These are phyloP conservation scores for Cenopis cana DNA, from an alignment of 2,888 invertebrate species.

Conservation along the genomic window DNA sequence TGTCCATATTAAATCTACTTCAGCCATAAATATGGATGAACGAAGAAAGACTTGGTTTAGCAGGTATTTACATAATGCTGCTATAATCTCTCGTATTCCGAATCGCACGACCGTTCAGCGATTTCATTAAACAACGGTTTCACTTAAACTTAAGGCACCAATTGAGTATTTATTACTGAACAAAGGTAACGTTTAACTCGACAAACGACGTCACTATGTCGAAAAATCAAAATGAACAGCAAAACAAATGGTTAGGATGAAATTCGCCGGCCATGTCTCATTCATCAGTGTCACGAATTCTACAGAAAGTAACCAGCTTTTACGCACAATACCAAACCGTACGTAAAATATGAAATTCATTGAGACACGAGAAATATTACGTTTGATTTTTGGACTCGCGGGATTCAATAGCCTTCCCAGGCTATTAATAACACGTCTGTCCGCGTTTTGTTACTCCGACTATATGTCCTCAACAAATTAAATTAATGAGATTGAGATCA, in stretches of 20 bases:
- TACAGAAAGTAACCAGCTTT: constrained; percentile 52
- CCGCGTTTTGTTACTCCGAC: not conserved
- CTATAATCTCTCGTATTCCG: constrained; percentile 49
- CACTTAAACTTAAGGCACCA: constrained; percentile 15
- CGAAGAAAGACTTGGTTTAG: constrained; percentile 44
- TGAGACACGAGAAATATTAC: constrained; percentile 32
- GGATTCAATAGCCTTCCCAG: constrained; percentile 17
- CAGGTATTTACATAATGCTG: constrained; percentile 50
- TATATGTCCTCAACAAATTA: constrained; percentile 3
- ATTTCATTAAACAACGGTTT: constrained; percentile 29
- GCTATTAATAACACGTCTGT: constrained; percentile 27
- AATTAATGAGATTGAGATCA: no score
- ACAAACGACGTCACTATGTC: constrained; percentile 32
- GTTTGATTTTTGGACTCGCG: constrained; percentile 33
- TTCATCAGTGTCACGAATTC: constrained; percentile 62
- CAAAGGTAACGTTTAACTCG: constrained; percentile 32
- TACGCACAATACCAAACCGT: constrained; percentile 51
- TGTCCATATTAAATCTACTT: constrained; percentile 38
- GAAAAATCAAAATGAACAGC: constrained; percentile 42
- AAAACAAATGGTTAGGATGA: constrained; percentile 40
- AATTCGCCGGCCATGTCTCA: constrained; percentile 52
- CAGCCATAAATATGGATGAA: constrained; percentile 48
- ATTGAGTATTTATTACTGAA: constrained; percentile 32
- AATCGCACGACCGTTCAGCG: constrained; percentile 26
- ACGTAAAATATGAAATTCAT: constrained; percentile 45